Conservation (phyloP, 2,113 vertebrate genomes). For the Monopterus albus region DNA sequence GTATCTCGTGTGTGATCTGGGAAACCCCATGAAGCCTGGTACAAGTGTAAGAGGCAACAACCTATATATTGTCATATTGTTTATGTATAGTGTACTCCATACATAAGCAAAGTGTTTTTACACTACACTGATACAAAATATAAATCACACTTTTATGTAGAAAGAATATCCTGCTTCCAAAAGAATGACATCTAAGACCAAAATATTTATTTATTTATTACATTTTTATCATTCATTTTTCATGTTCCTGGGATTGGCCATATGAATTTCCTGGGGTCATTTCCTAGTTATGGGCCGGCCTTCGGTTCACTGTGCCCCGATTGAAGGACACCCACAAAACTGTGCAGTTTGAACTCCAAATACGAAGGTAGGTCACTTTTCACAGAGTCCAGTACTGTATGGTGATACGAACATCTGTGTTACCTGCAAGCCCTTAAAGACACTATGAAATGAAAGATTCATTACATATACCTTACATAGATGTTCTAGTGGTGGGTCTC, state of each 20-base stretch:
- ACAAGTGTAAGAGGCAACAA: slow-evolving; percentile 81
- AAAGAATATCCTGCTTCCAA: no score
- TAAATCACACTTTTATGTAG: neutral
- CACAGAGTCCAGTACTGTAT: neutral
- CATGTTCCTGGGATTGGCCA: neutral
- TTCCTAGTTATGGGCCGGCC: slow-evolving; percentile 83
- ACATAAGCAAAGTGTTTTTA: neutral
- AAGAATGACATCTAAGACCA: no score
- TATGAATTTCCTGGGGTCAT: slow-evolving; percentile 11
- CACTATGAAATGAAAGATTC: no score
- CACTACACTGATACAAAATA: neutral
- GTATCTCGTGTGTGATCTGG: slow-evolving; percentile 85
- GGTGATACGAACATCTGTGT: neutral
- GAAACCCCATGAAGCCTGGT: slow-evolving; percentile 90
- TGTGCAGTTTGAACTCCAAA: slow-evolving; percentile 87
- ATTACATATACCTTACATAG: no score
- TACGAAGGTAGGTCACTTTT: slow-evolving; percentile 82
- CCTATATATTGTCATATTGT: slow-evolving; percentile 20
- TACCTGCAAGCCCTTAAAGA: no score
- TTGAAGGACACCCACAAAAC: slow-evolving; percentile 78
- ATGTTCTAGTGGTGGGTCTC: no score
- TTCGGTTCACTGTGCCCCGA: slow-evolving; percentile 87
- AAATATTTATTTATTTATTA: neutral
- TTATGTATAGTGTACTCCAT: neutral
- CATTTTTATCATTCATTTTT: neutral